Base-by-base conservation (phyloP, 2,797 vertebrate genomes). In the Pogonophryne albipinna region DNA sequence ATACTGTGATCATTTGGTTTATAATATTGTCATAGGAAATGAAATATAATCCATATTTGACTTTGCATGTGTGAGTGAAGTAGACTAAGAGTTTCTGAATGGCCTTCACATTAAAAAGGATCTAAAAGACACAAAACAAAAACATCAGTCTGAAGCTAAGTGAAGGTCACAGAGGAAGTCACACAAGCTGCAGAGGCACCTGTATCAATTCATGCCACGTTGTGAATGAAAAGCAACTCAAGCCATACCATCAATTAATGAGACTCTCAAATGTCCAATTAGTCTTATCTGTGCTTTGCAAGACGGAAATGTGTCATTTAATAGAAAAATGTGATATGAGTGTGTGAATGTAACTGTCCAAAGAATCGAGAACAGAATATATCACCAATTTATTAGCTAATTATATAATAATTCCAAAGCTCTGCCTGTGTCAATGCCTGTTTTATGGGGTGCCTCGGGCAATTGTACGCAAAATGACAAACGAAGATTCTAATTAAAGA, bases 281-380 rank as follows among this genome's bases (percentile, higher is more conserved):
- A 93, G 93, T 87, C 88, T 93, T 94, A 93, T 95, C 93, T 92
- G 71, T 69, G 78, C 78, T 89, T 82, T 89, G 90, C 92, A 92
- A 92, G 91, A 92, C 89, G 93, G 86, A 91, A 93, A 90, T 75
- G 82, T 89, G 87, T 92, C 86, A 90, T 85, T 91, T 89, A 83
- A 90, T 87, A 82, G 85, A 92, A 79, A 92, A 90, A 91, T 87
- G 84, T 71, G 76, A 91, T 82, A 71, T 84, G 91, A 91, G 85
- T 78, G 65, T 80, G 50, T 66, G 86, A 88, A 90, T 82, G 83
- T 82, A 77, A 85, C 71, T 62, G 67, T 91, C 87, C 64, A 63
- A 66, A 69, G 66, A 83, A 86, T 79, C 79, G 78, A 63, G 72
- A 86, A 61, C 57, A 46, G 85, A 92, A 93, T 93, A 83, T 82